Percentiles rank a stretch among this genome's conserved stretches.
Conservation (phyloP, 2,888 invertebrate species). For the Acanthosepion esculentum region DNA sequence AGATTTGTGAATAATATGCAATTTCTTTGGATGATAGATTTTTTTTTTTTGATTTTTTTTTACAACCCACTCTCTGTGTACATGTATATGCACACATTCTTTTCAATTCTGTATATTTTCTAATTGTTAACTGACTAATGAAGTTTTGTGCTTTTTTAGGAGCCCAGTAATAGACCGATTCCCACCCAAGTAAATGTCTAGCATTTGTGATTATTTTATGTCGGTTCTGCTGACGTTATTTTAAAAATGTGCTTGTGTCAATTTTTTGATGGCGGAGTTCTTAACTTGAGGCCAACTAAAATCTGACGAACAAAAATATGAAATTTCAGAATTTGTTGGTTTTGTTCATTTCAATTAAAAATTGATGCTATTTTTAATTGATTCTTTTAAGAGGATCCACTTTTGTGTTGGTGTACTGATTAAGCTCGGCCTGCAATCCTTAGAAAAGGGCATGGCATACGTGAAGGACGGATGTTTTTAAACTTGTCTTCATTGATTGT, state of each 20-base stretch:
- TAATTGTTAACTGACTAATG: neutral
- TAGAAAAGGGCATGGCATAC: neutral
- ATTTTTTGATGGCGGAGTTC: neutral
- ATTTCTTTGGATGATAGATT: too few species aligned
- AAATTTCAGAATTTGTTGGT: neutral
- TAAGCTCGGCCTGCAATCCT: neutral
- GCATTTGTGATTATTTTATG: neutral
- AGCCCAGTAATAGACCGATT: neutral
- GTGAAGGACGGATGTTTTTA: constrained; percentile 4
- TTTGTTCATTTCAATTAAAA: neutral
- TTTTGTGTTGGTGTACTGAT: constrained; percentile 7
- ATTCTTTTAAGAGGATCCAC: neutral
- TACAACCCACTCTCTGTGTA: too few species aligned
- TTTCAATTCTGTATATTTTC: neutral
- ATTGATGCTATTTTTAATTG: constrained; percentile 33
- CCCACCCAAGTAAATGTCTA: neutral
- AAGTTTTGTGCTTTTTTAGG: neutral
- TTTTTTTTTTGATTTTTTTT: too few species aligned
- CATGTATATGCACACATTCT: neutral
- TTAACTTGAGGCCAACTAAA: neutral
- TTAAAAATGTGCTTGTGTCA: neutral
- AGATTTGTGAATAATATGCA: too few species aligned
- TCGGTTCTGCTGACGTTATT: neutral
- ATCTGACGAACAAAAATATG: constrained; percentile 1
- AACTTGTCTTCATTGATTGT: neutral